phyloP scores from a whole-genome alignment of 1,140 invertebrate genomes.

The Asbolus verrucosus region DNA sequence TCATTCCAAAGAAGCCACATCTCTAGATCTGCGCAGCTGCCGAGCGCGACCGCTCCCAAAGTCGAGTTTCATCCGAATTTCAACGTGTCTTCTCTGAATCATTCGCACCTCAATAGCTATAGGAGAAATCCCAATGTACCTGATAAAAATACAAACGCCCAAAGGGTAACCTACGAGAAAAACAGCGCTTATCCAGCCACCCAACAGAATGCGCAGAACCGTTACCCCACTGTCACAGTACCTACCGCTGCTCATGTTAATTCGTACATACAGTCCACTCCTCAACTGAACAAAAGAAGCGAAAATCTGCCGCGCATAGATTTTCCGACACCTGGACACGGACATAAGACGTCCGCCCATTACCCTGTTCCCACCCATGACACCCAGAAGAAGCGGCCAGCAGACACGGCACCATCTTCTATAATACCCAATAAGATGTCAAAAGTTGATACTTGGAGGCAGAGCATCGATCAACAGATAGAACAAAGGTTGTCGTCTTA shows the following conservation, averaged over 20 bases:
- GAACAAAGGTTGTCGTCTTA: conserved; percentile 67
- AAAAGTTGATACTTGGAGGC: conserved; percentile 68
- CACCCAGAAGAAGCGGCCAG: conserved; percentile 62
- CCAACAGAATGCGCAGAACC: too few relatives aligned
- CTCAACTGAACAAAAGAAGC: conserved; percentile 13
- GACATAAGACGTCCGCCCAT: conserved; percentile 36
- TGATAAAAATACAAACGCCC: background rate
- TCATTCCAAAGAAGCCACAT: conserved; percentile 62
- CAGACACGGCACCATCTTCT: conserved; percentile 60
- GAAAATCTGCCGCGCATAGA: conserved; percentile 54
- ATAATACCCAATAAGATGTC: conserved; percentile 66
- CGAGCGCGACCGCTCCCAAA: conserved; percentile 72
- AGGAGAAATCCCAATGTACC: background rate
- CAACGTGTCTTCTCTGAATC: conserved; percentile 61
- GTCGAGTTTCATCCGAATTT: conserved; percentile 79
- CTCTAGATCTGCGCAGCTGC: conserved; percentile 61
- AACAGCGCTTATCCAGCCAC: too few relatives aligned
- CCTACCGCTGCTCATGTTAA: conserved; percentile 43
- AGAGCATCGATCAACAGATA: conserved; percentile 69
- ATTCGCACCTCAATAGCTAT: conserved; percentile 28
- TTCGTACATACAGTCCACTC: conserved; percentile 39
- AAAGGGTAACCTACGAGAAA: conserved; percentile 9
- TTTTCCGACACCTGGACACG: conserved; percentile 50
- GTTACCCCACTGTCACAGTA: conserved; percentile 19
- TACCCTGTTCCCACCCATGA: conserved; percentile 44